Conservation (phyloP, 2,113 vertebrate genomes). For the Strigops habroptila region DNA sequence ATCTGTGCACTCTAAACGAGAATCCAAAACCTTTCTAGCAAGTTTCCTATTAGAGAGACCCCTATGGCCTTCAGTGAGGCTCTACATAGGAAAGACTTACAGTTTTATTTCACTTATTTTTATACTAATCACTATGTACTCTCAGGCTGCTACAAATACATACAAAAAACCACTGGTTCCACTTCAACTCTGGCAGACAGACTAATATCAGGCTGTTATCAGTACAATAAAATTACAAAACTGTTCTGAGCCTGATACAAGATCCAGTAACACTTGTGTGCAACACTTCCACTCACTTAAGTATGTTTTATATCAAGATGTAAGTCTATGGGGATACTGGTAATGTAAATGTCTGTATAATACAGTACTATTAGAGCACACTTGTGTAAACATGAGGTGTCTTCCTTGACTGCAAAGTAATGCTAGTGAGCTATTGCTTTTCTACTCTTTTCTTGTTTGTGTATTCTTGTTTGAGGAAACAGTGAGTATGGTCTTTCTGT, state of each 20-base stretch:
- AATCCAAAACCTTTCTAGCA: not conserved
- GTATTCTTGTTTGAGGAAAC: not conserved
- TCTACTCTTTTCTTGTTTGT: not conserved
- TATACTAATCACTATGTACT: not conserved
- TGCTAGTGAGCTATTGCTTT: not conserved
- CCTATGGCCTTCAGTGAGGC: not conserved
- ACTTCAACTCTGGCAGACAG: not conserved
- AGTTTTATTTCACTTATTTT: not conserved
- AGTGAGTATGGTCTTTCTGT: not conserved
- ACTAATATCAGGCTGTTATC: not conserved
- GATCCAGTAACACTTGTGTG: not conserved
- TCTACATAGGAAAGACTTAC: not conserved
- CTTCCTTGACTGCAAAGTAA: not conserved
- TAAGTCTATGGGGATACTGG: not conserved
- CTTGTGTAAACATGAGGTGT: not conserved
- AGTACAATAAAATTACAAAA: not conserved
- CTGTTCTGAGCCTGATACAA: not conserved
- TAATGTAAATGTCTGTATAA: not conserved
- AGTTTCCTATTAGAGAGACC: not conserved
- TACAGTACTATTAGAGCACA: not conserved
- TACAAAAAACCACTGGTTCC: not conserved
- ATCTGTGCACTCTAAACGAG: not conserved
- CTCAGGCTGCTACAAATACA: not conserved
- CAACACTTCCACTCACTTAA: not conserved
- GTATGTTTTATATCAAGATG: not conserved